Evolutionary conservation across 2,797 vertebrate species (phyloP).

Genomic region (Botia almorhae): DNA sequence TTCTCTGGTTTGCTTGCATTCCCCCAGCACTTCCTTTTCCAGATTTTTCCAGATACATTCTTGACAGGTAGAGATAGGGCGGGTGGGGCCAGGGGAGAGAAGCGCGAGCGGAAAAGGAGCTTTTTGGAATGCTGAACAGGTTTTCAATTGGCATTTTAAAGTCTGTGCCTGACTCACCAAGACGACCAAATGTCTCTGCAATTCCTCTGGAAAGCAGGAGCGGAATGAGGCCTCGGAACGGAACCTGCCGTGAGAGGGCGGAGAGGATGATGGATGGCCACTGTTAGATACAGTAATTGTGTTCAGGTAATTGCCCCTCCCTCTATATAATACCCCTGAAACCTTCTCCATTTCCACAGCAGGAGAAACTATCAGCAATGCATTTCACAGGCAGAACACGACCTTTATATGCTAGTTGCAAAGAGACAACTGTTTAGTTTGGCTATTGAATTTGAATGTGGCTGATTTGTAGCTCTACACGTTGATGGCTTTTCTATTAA

Average conservation of each 20-base stretch:
- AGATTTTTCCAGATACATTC: conserved; percentile 20
- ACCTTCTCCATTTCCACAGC: conserved; percentile 38
- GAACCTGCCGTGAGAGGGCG: conserved; percentile 68
- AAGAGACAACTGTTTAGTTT: conserved; percentile 26
- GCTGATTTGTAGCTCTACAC: conserved; percentile 48
- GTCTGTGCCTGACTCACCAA: conserved; percentile 39
- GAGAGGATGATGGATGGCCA: conserved; percentile 80
- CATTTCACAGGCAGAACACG: conserved; percentile 34
- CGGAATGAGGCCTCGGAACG: conserved; percentile 31
- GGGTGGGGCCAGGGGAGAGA: conserved; percentile 19
- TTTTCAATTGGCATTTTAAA: conserved; percentile 68
- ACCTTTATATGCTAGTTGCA: background rate
- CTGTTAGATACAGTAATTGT: conserved; percentile 82
- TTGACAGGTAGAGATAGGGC: conserved; percentile 17
- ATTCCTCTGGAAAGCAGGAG: conserved; percentile 71
- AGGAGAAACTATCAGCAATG: conserved; percentile 44
- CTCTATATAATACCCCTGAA: conserved; percentile 42
- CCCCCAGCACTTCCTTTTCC: background rate
- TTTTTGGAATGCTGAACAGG: conserved; percentile 78
- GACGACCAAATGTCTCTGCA: conserved; percentile 76
- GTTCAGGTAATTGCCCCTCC: conserved; percentile 79
- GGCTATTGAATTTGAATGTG: background rate
- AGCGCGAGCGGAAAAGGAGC: conserved; percentile 42
- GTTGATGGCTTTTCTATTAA: background rate
- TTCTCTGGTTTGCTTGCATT: conserved; percentile 22